Base-by-base conservation (phyloP, 2,888 invertebrate species). In the Nebria salina region DNA sequence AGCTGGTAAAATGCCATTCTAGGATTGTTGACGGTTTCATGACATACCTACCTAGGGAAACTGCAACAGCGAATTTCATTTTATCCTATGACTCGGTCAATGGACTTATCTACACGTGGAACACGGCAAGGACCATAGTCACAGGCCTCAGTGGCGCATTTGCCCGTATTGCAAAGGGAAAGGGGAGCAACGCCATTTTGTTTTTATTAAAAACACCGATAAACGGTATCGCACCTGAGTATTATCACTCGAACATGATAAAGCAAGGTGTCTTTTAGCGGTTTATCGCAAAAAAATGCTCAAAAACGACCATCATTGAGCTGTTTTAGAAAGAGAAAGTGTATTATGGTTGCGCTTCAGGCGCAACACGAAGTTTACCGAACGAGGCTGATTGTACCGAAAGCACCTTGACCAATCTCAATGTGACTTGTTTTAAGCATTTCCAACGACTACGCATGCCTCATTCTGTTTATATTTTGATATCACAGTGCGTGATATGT, bases 391-490 rank as follows among this genome's bases (percentile, higher is more conserved):
- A 76, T 26, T 66, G 11, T 41, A 13, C 76, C 65, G 66, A 66
- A 76, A 76, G 65, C 86, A 87, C 87, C 88, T 88, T 88, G 88
- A 88, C 88, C 88, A 88, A 88, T 88, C 88, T 87, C 88, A 88
- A 88, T 87, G 84, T 86, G 87, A 88, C 84, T 86, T 85, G 86
- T 86, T 86, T 85, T 86, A 85, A 84, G 85, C 68, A 41, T 41
- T 75, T 20, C 75, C 8, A 41, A n/a, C 54, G 72, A 75, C n/a
- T 65, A 13, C 75, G 75, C 65, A 75, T 75, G 65, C 65, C 54
- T 20, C 34, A 43, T 34, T 73, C 25, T 75, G 75, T 75, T 75
- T 75, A 64, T 65, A 75, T 64, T 75, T 75, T 75, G 75, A 75
- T 75, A 75, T 11, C 15, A 20, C n/a, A 15, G 43, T 75, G 75